Evolutionary conservation across 2,888 invertebrate species (phyloP), one percentile per base, ranked within the genome.

Genomic region (Apotomis capreana): DNA sequence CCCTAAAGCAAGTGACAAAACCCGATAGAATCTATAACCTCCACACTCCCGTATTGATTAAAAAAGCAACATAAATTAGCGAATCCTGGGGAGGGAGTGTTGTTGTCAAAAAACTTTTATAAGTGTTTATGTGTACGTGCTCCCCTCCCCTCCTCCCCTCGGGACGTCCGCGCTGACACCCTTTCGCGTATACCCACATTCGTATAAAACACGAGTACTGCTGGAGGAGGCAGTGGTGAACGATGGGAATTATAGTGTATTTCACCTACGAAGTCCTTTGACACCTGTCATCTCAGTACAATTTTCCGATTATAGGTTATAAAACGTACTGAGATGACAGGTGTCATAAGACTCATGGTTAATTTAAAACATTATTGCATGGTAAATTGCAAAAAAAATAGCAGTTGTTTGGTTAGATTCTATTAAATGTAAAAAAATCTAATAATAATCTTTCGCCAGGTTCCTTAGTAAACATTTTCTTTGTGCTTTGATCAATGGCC

Each of bases 51-150:
- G 90, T 93, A 93, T 93, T 93, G 93, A 93, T 93, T 93, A 93
- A 93, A 93, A 93, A 93, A 92, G 91, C 91, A 91, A 93, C 93
- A 93, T 93, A 93, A 93, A 93, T 93, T 93, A 93, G 92, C 92
- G 91, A 91, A 91, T 92, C 90, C 89, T 86, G 84, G 87, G 86
- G 88, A 79, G 80, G 82, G 84, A 84, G 81, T 85, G 89, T 84
- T 91, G 92, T 92, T 93, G 93, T 93, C 93, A 93, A 93, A 92
- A 92, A 92, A 93, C 87, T 92, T 91, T 92, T 93, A 92, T 93
- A 93, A 93, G 92, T 93, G 93, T 93, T 93, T 93, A 93, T 93
- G 89, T 90, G 89, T 89, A 88, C 86, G 91, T 87, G 87, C 81
- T 81, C 81, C 81, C 81, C 78, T 79, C 76, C 26, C 26, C 79